Conservation (phyloP, 2,113 vertebrate genomes). For the Oreochromis aureus region DNA sequence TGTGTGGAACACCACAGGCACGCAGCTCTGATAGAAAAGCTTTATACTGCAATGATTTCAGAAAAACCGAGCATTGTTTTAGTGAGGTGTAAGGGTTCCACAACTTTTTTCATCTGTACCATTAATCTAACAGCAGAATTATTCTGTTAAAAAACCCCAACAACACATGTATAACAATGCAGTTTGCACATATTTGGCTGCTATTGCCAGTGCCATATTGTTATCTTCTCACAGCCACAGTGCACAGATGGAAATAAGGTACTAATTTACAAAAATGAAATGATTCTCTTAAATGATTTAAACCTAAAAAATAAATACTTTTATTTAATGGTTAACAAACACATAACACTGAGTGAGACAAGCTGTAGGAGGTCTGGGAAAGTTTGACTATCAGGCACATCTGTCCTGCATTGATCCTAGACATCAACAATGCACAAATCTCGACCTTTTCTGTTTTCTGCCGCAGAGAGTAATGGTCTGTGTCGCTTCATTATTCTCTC, state of each 20-base stretch:
- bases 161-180: background rate
- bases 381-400: background rate
- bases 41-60: rapidly evolving
- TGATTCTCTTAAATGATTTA: background rate
- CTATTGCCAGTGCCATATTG: background rate
- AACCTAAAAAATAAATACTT: background rate
- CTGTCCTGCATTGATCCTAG: background rate
- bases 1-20: background rate
- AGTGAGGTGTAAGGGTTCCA: background rate
- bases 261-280: background rate
- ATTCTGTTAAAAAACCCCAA: background rate
- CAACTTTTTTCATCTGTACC: background rate
- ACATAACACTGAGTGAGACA: background rate
- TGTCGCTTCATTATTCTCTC: constrained; percentile 16
- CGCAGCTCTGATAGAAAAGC: background rate
- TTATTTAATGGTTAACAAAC: background rate
- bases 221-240: background rate
- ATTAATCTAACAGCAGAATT: background rate
- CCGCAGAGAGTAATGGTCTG: background rate
- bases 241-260: background rate
- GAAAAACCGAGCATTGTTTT: background rate
- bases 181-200: background rate
- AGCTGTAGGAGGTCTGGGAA: background rate
- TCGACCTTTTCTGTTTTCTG: background rate
- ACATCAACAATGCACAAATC: background rate